These are phyloP conservation scores for Saxicola maurus DNA, from an alignment of 2,797 vertebrate genomes.

Conservation along the genomic window DNA sequence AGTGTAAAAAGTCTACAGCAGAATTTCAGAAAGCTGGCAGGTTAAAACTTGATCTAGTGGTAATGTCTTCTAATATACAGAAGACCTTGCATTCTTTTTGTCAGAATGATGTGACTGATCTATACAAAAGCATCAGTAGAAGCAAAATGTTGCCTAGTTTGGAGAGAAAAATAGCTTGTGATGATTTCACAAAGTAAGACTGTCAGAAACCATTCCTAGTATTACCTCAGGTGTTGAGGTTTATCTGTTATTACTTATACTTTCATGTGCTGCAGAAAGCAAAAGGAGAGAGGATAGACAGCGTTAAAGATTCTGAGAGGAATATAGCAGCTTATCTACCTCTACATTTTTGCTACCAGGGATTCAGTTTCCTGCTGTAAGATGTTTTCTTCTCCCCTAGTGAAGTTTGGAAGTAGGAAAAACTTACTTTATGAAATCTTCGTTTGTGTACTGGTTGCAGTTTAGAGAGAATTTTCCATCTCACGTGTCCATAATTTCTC, in stretches of 20 bases:
- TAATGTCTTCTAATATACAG: neutral
- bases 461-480: constrained; percentile 43
- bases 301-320: neutral
- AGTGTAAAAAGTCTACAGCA: neutral
- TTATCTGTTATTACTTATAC: neutral
- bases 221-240: neutral
- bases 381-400: neutral
- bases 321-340: neutral
- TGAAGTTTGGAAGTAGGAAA: constrained; percentile 3
- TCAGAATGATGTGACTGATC: neutral
- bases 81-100: neutral
- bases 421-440: constrained; percentile 4
- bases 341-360: neutral
- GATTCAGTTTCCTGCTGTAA: neutral
- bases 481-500: constrained; percentile 13
- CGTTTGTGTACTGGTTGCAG: neutral
- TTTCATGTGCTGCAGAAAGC: neutral
- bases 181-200: neutral
- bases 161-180: neutral
- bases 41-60: neutral
- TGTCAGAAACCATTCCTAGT: neutral
- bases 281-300: neutral
- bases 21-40: neutral
- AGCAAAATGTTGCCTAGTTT: neutral
- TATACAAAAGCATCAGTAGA: neutral